Evolutionary conservation across 2,797 vertebrate genomes (phyloP).

Genomic region (Saxicola maurus): DNA sequence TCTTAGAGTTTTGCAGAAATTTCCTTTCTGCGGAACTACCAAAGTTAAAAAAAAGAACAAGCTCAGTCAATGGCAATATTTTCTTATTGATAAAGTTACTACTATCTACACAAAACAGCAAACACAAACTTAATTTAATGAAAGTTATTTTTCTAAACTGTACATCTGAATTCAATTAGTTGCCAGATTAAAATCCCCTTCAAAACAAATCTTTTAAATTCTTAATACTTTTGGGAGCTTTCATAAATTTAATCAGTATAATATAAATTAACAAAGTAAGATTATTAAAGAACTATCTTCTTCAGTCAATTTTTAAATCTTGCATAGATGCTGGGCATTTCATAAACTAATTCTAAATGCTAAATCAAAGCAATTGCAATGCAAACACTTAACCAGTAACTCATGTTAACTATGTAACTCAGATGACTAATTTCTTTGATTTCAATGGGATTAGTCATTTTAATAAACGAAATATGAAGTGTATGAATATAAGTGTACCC

Average conservation of each 20-base stretch:
- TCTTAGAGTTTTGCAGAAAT: neutral
- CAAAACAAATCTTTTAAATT: neutral
- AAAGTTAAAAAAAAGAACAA: neutral
- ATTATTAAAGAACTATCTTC: neutral
- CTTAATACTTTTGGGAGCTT: neutral
- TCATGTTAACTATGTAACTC: neutral
- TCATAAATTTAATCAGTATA: neutral
- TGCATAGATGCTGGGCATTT: neutral
- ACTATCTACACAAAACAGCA: neutral
- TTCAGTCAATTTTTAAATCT: neutral
- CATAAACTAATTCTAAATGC: neutral
- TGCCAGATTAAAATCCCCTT: neutral
- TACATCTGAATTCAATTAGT: neutral
- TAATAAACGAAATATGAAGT: neutral
- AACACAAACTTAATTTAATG: neutral
- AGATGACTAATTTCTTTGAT: neutral
- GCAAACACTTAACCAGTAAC: neutral
- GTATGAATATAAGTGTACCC: neutral
- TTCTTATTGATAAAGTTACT: neutral
- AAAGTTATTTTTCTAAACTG: neutral
- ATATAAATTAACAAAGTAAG: neutral
- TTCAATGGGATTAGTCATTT: neutral
- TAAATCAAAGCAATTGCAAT: neutral
- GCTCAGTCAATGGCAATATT: neutral
- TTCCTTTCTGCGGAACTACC: neutral